Conservation (phyloP, 2,113 vertebrate genomes). For the Podilymbus podiceps region DNA sequence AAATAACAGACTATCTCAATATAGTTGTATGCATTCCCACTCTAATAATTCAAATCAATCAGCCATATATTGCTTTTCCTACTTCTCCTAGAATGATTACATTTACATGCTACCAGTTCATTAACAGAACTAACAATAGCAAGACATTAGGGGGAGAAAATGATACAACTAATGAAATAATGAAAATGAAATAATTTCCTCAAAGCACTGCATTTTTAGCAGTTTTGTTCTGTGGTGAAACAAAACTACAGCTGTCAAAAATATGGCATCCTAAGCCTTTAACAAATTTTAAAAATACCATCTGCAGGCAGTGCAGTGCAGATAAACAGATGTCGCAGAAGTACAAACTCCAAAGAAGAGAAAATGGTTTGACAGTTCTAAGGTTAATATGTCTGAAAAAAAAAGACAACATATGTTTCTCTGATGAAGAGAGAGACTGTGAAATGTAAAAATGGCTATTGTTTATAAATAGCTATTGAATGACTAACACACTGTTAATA, state of each 20-base stretch:
- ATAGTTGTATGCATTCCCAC: constrained; percentile 35
- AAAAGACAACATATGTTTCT: constrained; percentile 65
- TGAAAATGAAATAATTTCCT: constrained; percentile 17
- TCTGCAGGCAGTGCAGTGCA: constrained; percentile 63
- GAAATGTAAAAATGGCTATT: constrained; percentile 62
- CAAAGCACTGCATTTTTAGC: constrained; percentile 38
- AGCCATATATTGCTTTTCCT: constrained; percentile 30
- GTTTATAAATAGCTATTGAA: constrained; percentile 92
- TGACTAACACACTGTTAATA: constrained; percentile 87
- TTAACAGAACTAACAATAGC: not conserved
- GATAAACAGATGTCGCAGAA: constrained; percentile 66
- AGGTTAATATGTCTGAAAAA: constrained; percentile 68
- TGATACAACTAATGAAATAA: constrained; percentile 31
- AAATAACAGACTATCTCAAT: constrained; percentile 48
- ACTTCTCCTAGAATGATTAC: constrained; percentile 13
- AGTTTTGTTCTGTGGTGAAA: constrained; percentile 57
- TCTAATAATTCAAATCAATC: constrained; percentile 58
- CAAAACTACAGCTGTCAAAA: constrained; percentile 68
- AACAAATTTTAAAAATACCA: constrained; percentile 63
- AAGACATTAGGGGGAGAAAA: not conserved
- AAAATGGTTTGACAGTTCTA: constrained; percentile 61
- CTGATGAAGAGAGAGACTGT: constrained; percentile 5
- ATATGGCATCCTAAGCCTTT: constrained; percentile 53
- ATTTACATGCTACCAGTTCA: not conserved
- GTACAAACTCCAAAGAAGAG: constrained; percentile 64